Percentiles rank a stretch among this genome's conserved stretches.
These are phyloP conservation scores for Enteromius anoplus DNA, from an alignment of 2,797 vertebrate species.

Conservation along the genomic window DNA sequence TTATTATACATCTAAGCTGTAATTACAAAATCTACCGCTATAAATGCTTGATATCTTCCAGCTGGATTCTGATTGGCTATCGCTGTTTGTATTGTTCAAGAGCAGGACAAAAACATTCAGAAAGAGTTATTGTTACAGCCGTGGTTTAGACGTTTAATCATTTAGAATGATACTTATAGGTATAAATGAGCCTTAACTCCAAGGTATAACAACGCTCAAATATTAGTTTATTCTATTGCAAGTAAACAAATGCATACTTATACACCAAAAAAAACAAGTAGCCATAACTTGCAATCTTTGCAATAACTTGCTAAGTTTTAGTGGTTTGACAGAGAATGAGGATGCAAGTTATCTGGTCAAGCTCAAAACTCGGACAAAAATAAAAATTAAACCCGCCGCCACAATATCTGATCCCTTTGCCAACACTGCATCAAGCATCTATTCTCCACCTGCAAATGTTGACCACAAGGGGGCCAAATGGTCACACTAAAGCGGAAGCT, in stretches of 20 bases:
- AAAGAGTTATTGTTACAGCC: neutral
- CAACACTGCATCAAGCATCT: neutral
- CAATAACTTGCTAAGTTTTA: neutral
- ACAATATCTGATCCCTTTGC: neutral
- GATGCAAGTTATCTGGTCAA: too few species aligned
- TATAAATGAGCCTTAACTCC: neutral
- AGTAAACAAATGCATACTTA: neutral
- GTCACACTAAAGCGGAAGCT: neutral
- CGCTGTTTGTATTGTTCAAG: neutral
- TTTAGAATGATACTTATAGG: neutral
- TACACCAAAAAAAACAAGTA: neutral
- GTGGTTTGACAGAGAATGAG: neutral
- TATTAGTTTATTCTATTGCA: neutral
- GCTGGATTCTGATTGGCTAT: neutral
- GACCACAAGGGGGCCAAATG: conserved; percentile 53
- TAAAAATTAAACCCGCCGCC: neutral
- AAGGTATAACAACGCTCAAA: neutral
- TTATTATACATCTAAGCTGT: neutral
- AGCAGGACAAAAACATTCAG: neutral
- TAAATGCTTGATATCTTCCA: neutral
- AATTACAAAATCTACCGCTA: neutral
- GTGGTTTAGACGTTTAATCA: neutral
- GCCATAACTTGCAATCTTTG: neutral
- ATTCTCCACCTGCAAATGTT: neutral
- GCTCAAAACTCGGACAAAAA: neutral